phyloP scores from a whole-genome alignment of 2,888 invertebrate species.

The Callimorpha dominula region DNA sequence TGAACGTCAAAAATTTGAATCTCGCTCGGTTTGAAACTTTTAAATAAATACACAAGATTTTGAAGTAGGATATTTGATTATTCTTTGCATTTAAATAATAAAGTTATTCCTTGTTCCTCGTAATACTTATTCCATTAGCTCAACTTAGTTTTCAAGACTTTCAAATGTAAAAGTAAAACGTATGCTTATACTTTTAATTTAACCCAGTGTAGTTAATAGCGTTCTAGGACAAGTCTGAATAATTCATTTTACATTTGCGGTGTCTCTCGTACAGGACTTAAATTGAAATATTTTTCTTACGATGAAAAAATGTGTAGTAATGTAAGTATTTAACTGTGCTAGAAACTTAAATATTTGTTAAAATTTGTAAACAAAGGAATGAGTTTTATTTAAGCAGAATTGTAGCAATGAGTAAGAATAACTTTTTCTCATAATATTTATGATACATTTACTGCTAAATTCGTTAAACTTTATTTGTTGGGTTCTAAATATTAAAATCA shows the following conservation, averaged over 20 bases:
- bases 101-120: not conserved
- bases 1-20: not conserved
- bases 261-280: not conserved
- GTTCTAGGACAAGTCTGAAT: slow-evolving; percentile 13
- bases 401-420: too few relatives aligned
- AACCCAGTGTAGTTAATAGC: slow-evolving; percentile 16
- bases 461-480: too few relatives aligned
- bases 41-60: not conserved
- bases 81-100: not conserved
- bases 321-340: too few relatives aligned
- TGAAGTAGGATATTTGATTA: not conserved
- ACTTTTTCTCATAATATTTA: too few relatives aligned
- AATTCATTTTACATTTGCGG: slow-evolving; percentile 11
- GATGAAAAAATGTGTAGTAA: too few relatives aligned
- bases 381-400: too few relatives aligned
- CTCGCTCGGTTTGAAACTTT: not conserved
- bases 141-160: not conserved
- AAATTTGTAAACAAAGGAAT: too few relatives aligned
- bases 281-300: not conserved
- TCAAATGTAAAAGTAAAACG: slow-evolving; percentile 9
- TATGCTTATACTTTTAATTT: slow-evolving; percentile 9
- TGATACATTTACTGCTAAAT: too few relatives aligned
- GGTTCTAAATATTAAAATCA: too few relatives aligned
- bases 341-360: too few relatives aligned
- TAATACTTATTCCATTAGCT: not conserved